phyloP scores from a whole-genome alignment of 2,888 invertebrate genomes.

The Polyploca ridens region DNA sequence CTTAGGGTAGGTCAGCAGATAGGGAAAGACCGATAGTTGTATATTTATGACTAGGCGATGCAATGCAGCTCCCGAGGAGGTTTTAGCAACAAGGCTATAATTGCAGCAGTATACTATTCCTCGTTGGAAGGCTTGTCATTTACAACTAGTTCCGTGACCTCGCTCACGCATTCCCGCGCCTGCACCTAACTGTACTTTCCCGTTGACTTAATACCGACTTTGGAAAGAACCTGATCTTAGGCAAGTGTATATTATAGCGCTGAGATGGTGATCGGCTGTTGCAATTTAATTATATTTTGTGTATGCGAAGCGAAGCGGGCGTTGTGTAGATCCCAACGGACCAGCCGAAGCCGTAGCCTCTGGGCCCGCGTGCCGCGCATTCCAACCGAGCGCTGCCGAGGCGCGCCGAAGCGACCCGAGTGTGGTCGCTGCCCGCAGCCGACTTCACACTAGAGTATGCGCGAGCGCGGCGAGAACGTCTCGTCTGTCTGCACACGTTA shows the following conservation, averaged over 20 bases:
- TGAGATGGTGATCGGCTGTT: constrained; percentile 75
- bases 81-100: constrained; percentile 49
- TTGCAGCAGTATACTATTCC: constrained; percentile 68
- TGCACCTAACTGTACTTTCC: constrained; percentile 85
- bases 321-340: constrained; percentile 68
- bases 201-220: constrained; percentile 83
- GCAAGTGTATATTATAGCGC: constrained; percentile 77
- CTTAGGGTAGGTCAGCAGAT: not conserved
- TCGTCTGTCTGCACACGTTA: constrained; percentile 69
- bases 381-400: constrained; percentile 68
- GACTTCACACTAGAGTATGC: constrained; percentile 82
- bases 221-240: constrained; percentile 82
- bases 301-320: constrained; percentile 68
- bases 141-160: constrained; percentile 85
- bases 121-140: constrained; percentile 80
- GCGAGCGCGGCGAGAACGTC: constrained; percentile 83
- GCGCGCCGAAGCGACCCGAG: constrained; percentile 63
- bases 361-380: constrained; percentile 76
- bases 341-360: constrained; percentile 62
- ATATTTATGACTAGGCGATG: not conserved
- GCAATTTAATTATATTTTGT: constrained; percentile 83
- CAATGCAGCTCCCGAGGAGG: constrained; percentile 3
- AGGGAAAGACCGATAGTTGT: not conserved
- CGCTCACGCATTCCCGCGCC: constrained; percentile 84
- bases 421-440: constrained; percentile 63